These are phyloP conservation scores for Isoperla grammatica DNA, from an alignment of 2,888 invertebrate genomes.

Conservation along the genomic window DNA sequence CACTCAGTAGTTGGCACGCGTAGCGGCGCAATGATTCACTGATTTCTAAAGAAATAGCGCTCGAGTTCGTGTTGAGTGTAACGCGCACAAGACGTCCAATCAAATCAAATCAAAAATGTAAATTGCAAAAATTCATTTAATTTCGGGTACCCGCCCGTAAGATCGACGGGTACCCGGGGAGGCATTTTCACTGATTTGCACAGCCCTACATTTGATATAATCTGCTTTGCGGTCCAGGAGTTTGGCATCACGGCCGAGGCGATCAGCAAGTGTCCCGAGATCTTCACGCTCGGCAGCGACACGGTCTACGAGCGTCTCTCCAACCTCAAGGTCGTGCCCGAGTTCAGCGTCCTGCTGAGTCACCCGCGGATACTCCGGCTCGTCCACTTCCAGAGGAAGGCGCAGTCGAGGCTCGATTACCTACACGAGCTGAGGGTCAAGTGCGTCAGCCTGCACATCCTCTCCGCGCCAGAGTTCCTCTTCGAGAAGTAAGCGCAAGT, in stretches of 20 bases:
- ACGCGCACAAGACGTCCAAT: too few relatives aligned
- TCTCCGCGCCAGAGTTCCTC: conserved; percentile 41
- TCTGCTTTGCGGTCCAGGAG: too few relatives aligned
- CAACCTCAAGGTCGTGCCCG: conserved; percentile 52
- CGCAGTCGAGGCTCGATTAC: conserved; percentile 48
- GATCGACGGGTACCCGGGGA: too few relatives aligned
- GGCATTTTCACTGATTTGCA: too few relatives aligned
- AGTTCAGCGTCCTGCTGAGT: conserved; percentile 54
- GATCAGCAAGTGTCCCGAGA: conserved; percentile 49
- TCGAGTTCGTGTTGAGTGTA: too few relatives aligned
- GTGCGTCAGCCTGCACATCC: conserved; percentile 46
- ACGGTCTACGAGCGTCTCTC: conserved; percentile 54
- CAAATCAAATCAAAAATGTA: too few relatives aligned
- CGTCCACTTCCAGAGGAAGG: conserved; percentile 47
- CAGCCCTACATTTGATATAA: too few relatives aligned
- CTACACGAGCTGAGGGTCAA: conserved; percentile 47
- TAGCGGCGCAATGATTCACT: too few relatives aligned
- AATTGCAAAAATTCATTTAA: too few relatives aligned
- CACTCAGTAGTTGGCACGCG: too few relatives aligned
- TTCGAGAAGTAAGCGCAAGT: conserved; percentile 43
- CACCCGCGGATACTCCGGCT: conserved; percentile 55
- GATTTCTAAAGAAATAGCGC: too few relatives aligned
- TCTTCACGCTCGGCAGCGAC: conserved; percentile 54
- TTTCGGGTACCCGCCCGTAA: too few relatives aligned
- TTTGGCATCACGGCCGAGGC: conserved; percentile 52